Percentiles rank a stretch among this genome's conserved stretches.
These are phyloP conservation scores for Eupithecia subfuscata DNA, from an alignment of 2,888 invertebrate species.

Conservation along the genomic window DNA sequence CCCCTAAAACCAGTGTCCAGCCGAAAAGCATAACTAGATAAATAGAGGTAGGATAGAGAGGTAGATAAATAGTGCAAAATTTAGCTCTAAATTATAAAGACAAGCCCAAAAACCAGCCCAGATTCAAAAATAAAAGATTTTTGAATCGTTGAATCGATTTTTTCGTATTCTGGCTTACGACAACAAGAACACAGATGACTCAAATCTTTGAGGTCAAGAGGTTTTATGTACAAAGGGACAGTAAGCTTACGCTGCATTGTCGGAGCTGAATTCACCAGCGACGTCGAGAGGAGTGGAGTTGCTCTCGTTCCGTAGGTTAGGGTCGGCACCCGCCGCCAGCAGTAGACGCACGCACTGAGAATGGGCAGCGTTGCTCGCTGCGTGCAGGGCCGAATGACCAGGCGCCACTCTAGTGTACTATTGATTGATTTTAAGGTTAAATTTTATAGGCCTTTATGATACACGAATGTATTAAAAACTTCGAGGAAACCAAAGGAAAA, in stretches of 20 bases:
- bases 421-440: neutral
- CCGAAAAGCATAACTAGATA: too few relatives aligned
- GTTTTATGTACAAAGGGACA: neutral
- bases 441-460: neutral
- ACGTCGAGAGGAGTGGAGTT: neutral
- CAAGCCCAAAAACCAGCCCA: neutral
- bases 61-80: neutral
- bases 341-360: neutral
- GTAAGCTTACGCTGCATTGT: neutral
- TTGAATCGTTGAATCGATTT: neutral
- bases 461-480: neutral
- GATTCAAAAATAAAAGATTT: too few relatives aligned
- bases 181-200: too few relatives aligned
- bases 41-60: too few relatives aligned
- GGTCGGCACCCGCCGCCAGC: neutral
- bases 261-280: neutral
- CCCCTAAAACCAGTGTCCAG: too few relatives aligned
- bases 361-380: neutral
- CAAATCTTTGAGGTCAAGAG: neutral
- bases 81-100: neutral
- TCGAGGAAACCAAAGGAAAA: too few relatives aligned
- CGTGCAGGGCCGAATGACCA: neutral
- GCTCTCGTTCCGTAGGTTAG: neutral
- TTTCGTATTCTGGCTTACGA: neutral
- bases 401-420: neutral